Base-by-base conservation (phyloP, 2,797 vertebrate genomes). In the Characodon lateralis region DNA sequence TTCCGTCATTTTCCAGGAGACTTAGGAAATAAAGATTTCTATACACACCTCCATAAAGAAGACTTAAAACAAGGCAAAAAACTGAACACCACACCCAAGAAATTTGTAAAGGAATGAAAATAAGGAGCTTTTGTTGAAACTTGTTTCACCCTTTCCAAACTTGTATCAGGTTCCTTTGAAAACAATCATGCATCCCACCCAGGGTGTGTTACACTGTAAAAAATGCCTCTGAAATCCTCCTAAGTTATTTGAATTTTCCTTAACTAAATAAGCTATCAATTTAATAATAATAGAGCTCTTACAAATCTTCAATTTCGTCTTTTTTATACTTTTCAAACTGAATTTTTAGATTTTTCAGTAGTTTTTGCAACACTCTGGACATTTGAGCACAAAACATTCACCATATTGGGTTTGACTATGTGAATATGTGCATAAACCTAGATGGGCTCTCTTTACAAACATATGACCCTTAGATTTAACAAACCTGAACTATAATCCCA, bases 21-120 rank as follows among this genome's bases (percentile, higher is more conserved):
- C 7, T 46, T 48, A 26, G 43, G 78, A 80, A 74, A 85, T 79
- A 78, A 84, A 89, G 86, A 58, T 55, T 65, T 22, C 5, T 51
- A 78, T 87, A 18, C 78, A 74, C 80, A 53, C 55, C 50, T 55
- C 63, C 81, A 53, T 77, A 72, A 69, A 71, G 43, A 2, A 20
- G 26, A 78, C 73, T 69, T 53, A 72, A 31, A 69, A 39, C 1
- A n/a, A 78, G 41, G 26, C 14, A 65, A 61, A 43, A 39, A 53
- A 50, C 18, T 50, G 18, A 65, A 28, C 12, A 61, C 22, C 53
- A 76, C 78, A 71, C 18, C 28, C 43, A 58, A 39, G 14, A 63
- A 58, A 70, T 41, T 7, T 20, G n/a, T 26, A 39, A 61, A 77
- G 59, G n/a, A 73, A 51, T 72, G 1, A 55, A 59, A 51, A 43